Conservation (phyloP, 2,113 vertebrate species). For the Apodemus sylvaticus region DNA sequence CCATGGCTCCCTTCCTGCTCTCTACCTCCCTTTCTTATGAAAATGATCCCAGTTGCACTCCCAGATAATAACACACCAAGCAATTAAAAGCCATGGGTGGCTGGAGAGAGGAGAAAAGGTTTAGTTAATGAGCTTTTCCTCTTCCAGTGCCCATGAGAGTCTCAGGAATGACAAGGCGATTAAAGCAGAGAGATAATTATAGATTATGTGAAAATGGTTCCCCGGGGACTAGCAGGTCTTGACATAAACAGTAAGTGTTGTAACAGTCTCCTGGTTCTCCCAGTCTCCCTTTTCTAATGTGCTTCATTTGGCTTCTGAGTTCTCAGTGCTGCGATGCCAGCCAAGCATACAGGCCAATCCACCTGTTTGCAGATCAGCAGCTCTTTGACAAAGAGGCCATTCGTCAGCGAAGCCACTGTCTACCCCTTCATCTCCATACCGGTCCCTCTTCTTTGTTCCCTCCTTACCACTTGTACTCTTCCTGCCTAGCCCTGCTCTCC, state of each 20-base stretch:
- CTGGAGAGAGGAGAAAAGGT: slow-evolving; percentile 93
- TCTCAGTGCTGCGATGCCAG: slow-evolving; percentile 54
- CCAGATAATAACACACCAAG: slow-evolving; percentile 94
- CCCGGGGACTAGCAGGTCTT: slow-evolving; percentile 83
- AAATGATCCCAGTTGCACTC: slow-evolving; percentile 91
- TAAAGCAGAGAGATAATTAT: slow-evolving; percentile 93
- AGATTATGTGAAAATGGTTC: slow-evolving; percentile 92
- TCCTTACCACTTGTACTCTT: neutral
- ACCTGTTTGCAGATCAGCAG: slow-evolving; percentile 81
- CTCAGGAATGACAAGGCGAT: slow-evolving; percentile 88
- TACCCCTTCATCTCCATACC: neutral
- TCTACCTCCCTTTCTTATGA: slow-evolving; percentile 89
- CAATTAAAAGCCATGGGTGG: slow-evolving; percentile 95
- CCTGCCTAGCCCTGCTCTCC: neutral
- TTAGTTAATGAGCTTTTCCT: slow-evolving; percentile 98
- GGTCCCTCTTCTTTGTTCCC: neutral
- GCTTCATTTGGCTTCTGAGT: slow-evolving; percentile 58
- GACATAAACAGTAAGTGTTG: slow-evolving; percentile 85
- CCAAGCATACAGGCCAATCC: slow-evolving; percentile 72
- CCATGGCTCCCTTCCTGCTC: slow-evolving; percentile 81
- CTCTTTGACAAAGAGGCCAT: slow-evolving; percentile 23
- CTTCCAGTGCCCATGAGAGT: slow-evolving; percentile 89
- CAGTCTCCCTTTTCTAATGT: slow-evolving; percentile 57
- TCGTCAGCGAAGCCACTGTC: neutral
- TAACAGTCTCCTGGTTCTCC: slow-evolving; percentile 77